Evolutionary conservation across 2,113 vertebrate genomes (phyloP), one percentile per base, ranked within the genome.

Genomic region (Girardinichthys multiradiatus): DNA sequence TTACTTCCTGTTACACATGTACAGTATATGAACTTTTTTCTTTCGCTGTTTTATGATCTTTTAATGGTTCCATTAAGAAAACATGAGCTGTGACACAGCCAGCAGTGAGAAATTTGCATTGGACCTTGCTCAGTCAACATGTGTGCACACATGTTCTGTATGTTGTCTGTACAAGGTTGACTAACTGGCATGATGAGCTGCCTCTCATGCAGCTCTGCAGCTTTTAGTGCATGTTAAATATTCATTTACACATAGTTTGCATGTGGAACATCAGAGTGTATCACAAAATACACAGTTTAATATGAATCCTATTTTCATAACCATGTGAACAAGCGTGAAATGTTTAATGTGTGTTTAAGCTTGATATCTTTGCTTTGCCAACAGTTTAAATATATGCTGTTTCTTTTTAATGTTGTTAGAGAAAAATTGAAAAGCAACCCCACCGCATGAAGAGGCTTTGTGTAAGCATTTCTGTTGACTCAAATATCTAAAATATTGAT

Each of bases 161-260:
- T 61, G 21, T 74, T 70, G 58, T 54, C 30, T 60, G 68, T 29
- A 28, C 61, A 45, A 78, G 48, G 79, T 61, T 65, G 15, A 5
- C 48, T 69, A 30, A 13, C 60, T 33, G 17, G 19, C 39, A 65
- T 17, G 29, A 33, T 35, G 37, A 68, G 64, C 58, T 62, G 37
- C 29, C 39, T 57, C 31, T 73, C 35, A 54, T 31, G 35, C 72
- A 67, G 87, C 80, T 77, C 48, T 73, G 61, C 26, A 60, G 65
- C 67, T 83, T 89, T 87, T 85, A 87, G 87, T 72, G 76, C 75
- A 54, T 54, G 26, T 90, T 19, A 90, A 89, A 83, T 82, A 90
- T 92, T 84, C 54, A 90, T 68, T 19, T 31, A 21, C 29, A 58
- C 68, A 5, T 51, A 27, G 10, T 30, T 6, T 37, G 65, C 10